Conservation (phyloP, 2,888 invertebrate species). For the Cephus pygmeus region DNA sequence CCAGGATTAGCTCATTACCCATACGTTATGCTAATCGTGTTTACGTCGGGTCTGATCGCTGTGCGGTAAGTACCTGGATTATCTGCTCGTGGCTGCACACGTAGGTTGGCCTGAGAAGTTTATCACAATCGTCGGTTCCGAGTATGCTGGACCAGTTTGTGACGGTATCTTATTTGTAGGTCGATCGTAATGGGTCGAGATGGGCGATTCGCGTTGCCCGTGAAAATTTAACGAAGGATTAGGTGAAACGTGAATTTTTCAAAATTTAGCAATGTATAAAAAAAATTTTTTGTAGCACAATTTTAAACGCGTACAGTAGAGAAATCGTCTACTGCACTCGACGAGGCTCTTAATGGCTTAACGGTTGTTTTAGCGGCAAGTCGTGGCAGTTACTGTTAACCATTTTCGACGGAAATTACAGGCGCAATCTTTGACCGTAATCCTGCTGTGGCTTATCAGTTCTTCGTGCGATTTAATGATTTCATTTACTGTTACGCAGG, state of each 20-base stretch:
- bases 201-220: neutral
- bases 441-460: neutral
- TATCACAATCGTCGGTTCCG: neutral
- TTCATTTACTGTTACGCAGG: neutral
- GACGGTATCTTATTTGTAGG: neutral
- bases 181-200: neutral
- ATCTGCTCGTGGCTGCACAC: conserved; percentile 16
- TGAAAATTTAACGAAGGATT: neutral
- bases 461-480: conserved; percentile 4
- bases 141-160: neutral
- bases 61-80: conserved; percentile 25
- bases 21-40: conserved; percentile 54
- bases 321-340: neutral
- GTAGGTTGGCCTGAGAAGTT: neutral
- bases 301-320: neutral
- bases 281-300: neutral
- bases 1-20: conserved; percentile 53
- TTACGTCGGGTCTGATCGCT: conserved; percentile 47
- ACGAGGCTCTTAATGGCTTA: neutral
- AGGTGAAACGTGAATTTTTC: neutral
- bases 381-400: neutral
- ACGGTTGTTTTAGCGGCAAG: neutral
- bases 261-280: neutral
- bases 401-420: neutral
- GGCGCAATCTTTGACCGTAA: neutral